These are phyloP conservation scores for Petrocephalus sullivani DNA, from an alignment of 2,797 vertebrate species.

Conservation along the genomic window DNA sequence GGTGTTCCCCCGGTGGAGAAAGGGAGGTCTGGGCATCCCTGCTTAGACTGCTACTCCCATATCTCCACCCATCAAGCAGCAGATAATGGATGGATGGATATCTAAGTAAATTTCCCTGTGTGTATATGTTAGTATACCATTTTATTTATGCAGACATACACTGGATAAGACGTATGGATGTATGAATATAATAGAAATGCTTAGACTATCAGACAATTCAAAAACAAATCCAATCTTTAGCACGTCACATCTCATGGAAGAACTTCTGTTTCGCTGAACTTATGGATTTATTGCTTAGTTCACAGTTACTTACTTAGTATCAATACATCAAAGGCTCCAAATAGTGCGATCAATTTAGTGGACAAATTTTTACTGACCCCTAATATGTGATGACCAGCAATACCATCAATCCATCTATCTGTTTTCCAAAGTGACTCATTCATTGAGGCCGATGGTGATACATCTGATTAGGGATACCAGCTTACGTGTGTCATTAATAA, in stretches of 20 bases:
- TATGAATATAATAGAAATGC: neutral
- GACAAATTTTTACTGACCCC: neutral
- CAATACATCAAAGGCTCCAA: neutral
- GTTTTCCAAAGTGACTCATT: neutral
- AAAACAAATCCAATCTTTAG: neutral
- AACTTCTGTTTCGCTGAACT: neutral
- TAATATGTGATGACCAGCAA: neutral
- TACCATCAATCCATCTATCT: neutral
- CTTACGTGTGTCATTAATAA: neutral
- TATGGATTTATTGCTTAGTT: neutral
- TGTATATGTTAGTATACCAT: neutral
- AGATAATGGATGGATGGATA: neutral
- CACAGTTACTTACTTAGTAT: neutral
- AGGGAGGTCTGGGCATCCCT: neutral
- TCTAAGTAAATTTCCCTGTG: neutral
- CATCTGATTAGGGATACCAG: neutral
- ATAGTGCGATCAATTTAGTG: neutral
- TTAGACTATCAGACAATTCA: neutral
- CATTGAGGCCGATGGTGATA: neutral
- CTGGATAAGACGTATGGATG: neutral
- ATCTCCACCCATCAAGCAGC: neutral
- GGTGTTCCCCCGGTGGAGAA: neutral
- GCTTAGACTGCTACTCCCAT: neutral
- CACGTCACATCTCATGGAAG: neutral
- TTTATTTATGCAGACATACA: neutral